Conservation (phyloP, 2,797 vertebrate species). For the Myotis planiceps region DNA sequence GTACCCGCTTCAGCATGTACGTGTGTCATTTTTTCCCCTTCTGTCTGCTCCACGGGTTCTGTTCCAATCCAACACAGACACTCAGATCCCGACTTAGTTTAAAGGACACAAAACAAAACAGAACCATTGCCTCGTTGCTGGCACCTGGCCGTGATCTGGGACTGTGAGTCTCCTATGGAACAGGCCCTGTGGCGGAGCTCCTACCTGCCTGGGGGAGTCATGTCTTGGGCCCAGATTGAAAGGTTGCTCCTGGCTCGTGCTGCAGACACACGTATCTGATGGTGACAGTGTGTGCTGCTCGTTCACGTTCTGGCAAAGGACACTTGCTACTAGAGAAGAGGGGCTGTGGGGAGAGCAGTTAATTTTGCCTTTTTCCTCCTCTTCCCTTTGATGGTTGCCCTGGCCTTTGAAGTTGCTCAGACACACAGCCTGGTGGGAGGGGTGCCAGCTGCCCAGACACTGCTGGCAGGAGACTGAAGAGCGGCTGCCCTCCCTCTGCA, state of each 20-base stretch:
- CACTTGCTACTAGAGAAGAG: conserved; percentile 10
- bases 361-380: conserved; percentile 59
- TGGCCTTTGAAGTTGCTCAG: conserved; percentile 78
- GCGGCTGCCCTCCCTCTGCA: conserved; percentile 47
- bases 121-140: background rate
- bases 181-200: background rate
- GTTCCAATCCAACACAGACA: background rate
- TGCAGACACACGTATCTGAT: background rate
- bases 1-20: background rate
- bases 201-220: background rate
- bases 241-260: background rate
- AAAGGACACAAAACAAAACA: background rate
- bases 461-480: conserved; percentile 73
- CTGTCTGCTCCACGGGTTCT: background rate
- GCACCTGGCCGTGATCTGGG: background rate
- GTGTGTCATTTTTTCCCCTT: background rate
- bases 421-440: conserved; percentile 78
- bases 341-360: background rate
- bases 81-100: background rate
- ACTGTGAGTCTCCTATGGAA: background rate
- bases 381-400: conserved; percentile 77
- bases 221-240: background rate
- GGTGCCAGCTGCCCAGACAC: conserved; percentile 76
- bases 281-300: background rate
- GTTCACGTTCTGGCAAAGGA: conserved; percentile 34